Percentiles rank a stretch among this genome's conserved stretches.
These are phyloP conservation scores for Benthochromis sp. DNA, from an alignment of 2,113 vertebrate species.

Conservation along the genomic window DNA sequence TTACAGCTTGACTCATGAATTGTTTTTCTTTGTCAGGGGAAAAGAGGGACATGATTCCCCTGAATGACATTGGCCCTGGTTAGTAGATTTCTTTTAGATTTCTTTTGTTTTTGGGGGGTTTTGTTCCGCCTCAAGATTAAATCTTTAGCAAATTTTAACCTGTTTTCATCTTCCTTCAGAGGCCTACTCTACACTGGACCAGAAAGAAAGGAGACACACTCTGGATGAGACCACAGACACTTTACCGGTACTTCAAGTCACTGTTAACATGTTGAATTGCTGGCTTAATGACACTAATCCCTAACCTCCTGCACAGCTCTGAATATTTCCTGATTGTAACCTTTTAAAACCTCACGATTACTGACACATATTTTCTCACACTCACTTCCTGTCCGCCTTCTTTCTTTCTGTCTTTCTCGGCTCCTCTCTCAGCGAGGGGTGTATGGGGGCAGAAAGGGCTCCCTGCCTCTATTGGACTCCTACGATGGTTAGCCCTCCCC, in stretches of 20 bases:
- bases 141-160: neutral
- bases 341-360: slow-evolving; percentile 20
- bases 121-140: neutral
- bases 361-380: slow-evolving; percentile 23
- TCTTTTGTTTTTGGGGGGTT: neutral
- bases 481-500: slow-evolving; percentile 78
- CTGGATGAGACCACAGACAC: slow-evolving; percentile 84
- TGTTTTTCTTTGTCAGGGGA: slow-evolving; percentile 73
- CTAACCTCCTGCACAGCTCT: neutral
- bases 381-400: slow-evolving; percentile 22
- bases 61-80: slow-evolving; percentile 91
- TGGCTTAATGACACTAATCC: slow-evolving; percentile 27
- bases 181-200: slow-evolving; percentile 85
- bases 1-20: neutral
- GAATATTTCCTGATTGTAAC: slow-evolving; percentile 4
- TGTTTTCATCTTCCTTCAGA: slow-evolving; percentile 51
- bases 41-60: slow-evolving; percentile 89
- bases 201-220: slow-evolving; percentile 86
- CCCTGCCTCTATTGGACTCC: slow-evolving; percentile 75
- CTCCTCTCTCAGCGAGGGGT: slow-evolving; percentile 71
- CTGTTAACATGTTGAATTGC: neutral
- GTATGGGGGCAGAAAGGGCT: slow-evolving; percentile 75
- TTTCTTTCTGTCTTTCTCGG: slow-evolving; percentile 36
- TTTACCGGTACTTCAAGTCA: slow-evolving; percentile 72
- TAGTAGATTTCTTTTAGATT: slow-evolving; percentile 17